A percentile compares a stretch with the other conserved stretches of the same genome.
These are phyloP conservation scores for Arothron firmamentum DNA, from an alignment of 2,113 vertebrate genomes.

Conservation along the genomic window DNA sequence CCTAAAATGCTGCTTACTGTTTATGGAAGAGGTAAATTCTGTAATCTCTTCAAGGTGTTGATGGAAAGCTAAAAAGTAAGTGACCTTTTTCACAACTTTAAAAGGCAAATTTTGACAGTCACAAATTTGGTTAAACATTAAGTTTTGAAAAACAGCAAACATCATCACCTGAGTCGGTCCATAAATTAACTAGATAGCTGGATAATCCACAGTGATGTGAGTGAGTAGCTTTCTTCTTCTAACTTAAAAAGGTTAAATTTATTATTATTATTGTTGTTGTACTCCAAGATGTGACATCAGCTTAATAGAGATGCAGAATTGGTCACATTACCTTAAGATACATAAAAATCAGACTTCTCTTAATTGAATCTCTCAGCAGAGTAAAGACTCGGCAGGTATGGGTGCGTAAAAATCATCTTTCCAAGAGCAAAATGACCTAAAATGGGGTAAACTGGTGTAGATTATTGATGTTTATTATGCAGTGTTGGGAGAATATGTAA, in stretches of 20 bases:
- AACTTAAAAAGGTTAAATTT: no score
- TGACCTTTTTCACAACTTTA: constrained; percentile 13
- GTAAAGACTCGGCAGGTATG: no score
- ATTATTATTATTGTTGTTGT: no score
- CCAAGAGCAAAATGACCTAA: neutral
- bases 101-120: neutral
- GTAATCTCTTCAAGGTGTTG: constrained; percentile 4
- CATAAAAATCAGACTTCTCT: no score
- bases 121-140: neutral
- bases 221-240: no score
- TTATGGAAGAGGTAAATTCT: constrained; percentile 3
- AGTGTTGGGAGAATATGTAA: neutral
- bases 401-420: no score
- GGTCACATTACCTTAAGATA: no score
- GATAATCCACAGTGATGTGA: no score
- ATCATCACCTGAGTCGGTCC: neutral
- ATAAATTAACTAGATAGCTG: neutral
- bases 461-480: neutral
- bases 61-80: constrained; percentile 2
- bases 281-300: no score
- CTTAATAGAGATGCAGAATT: no score
- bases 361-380: no score
- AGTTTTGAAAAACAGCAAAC: neutral
- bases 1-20: constrained; percentile 6
- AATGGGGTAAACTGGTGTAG: neutral